phyloP scores from a whole-genome alignment of 2,888 invertebrate species.

The Tethea ocularis region DNA sequence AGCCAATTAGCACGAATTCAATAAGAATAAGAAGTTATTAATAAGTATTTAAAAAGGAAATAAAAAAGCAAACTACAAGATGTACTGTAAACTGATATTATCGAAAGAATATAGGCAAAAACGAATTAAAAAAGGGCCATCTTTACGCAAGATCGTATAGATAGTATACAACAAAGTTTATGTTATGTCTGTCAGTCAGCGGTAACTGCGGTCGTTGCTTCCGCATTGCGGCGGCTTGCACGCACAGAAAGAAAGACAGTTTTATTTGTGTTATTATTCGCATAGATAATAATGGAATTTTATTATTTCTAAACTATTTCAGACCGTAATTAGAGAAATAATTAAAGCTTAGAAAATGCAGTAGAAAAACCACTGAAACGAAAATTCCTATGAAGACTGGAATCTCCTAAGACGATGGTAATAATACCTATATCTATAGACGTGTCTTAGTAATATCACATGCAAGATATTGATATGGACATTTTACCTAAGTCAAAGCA shows the following conservation, averaged over 20 bases:
- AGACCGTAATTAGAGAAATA: conserved; percentile 5
- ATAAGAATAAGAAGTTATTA: not conserved
- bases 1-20: not conserved
- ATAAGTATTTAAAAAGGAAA: not conserved
- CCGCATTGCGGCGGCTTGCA: conserved; percentile 55
- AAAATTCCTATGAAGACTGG: too few relatives aligned
- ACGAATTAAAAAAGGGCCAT: conserved; percentile 28
- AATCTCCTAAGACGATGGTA: too few relatives aligned
- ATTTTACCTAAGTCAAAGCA: too few relatives aligned
- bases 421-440: too few relatives aligned
- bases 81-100: not conserved
- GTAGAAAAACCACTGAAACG: too few relatives aligned
- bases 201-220: conserved; percentile 47
- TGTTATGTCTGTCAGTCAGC: conserved; percentile 44
- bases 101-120: not conserved
- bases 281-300: conserved; percentile 26
- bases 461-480: too few relatives aligned
- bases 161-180: conserved; percentile 35
- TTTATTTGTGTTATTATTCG: conserved; percentile 41
- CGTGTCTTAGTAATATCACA: too few relatives aligned
- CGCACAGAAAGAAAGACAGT: conserved; percentile 39
- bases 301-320: conserved; percentile 14
- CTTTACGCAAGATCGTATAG: conserved; percentile 33
- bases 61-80: not conserved
- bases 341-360: not conserved